Base-by-base conservation (phyloP, 2,113 vertebrate genomes). In the Malurus melanocephalus region DNA sequence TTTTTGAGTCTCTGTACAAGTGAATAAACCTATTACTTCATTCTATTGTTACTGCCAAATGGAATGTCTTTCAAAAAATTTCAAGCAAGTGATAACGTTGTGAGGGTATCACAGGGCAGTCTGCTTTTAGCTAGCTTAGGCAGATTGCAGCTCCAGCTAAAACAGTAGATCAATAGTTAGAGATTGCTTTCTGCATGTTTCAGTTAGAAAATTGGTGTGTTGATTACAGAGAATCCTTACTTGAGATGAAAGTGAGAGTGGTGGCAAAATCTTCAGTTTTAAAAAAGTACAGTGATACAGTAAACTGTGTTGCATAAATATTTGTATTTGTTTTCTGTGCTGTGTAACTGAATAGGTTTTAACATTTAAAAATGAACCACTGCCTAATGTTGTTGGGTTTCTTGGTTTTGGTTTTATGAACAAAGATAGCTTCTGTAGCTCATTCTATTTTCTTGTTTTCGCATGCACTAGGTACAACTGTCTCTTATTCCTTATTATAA, bases 11-110 rank as follows among this genome's bases (percentile, higher is more conserved):
- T 68, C n/a, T 78, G 28, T 88, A 65, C 52, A 86, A 89, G 57
- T 83, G 73, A 88, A 77, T 80, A 83, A 91, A 85, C 56, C 45
- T 72, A 53, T 82, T 87, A 49, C 56, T 88, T 86, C 43, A 64
- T 69, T 79, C 35, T 65, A 11, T 87, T 75, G 30, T 67, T 81
- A 68, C 28, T 89, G 69, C 57, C 61, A 87, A 84, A 68, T 67
- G 46, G 45, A 80, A 86, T 26, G 27, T 48, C 66, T 93, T 90
- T 72, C 40, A 77, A 18, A 93, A 91, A 73, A 22, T 51, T 77
- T 69, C 1, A 2, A 60, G 9, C 24, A 60, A 87, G 74, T 0
- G 3, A 28, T 85, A 86, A 59, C 0, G 4, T 27, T 77, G 51
- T 35, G 72, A 45, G 61, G n/a, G 45, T 80, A 48, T 74, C 72